Conservation (phyloP, 2,113 vertebrate species). For the Sardina pilchardus region DNA sequence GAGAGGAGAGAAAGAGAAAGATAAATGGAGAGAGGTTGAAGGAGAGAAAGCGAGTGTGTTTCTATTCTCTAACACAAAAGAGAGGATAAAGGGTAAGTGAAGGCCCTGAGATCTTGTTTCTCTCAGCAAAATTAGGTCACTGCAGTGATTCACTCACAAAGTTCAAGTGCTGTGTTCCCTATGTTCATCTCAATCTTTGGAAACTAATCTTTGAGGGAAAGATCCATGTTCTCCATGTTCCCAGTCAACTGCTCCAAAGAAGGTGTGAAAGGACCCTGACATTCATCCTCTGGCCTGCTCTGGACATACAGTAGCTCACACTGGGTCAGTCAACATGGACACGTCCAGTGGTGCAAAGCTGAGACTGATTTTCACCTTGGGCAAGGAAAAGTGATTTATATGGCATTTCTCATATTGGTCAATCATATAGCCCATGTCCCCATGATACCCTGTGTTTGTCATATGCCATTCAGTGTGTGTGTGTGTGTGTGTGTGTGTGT, state of each 20-base stretch:
- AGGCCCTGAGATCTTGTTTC: background rate
- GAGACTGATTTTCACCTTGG: background rate
- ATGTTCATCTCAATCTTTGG: no score
- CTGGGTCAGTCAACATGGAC: background rate
- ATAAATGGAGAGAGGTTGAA: background rate
- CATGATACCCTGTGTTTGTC: background rate
- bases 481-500: background rate
- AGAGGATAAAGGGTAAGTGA: background rate
- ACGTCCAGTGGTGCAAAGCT: background rate
- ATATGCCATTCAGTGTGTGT: background rate
- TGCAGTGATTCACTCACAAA: background rate
- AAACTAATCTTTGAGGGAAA: no score
- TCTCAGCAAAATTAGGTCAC: background rate
- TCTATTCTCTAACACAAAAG: background rate
- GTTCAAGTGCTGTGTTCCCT: no score
- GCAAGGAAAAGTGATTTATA: background rate
- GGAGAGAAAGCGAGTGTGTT: background rate
- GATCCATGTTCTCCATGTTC: no score
- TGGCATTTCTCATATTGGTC: background rate
- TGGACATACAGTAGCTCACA: background rate
- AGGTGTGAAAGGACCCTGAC: no score
- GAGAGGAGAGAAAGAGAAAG: background rate
- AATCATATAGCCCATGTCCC: background rate
- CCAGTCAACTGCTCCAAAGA: no score
- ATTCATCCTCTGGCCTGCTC: no score